These are phyloP conservation scores for Clepsis dumicolana DNA, from an alignment of 2,888 invertebrate genomes.

Conservation along the genomic window DNA sequence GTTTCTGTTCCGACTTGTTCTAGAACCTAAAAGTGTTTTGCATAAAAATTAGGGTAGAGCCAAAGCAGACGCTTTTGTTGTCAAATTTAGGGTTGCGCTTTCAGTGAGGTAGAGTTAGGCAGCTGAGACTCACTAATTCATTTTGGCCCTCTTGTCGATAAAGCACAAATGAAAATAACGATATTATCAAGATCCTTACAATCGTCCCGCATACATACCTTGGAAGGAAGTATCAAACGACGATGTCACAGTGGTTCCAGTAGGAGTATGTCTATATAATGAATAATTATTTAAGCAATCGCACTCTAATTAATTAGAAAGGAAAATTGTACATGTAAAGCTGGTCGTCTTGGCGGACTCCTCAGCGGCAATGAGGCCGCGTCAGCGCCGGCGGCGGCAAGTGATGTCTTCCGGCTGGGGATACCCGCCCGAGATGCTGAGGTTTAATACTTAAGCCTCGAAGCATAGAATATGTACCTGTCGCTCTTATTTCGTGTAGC, in stretches of 20 bases:
- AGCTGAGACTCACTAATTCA: too few species aligned
- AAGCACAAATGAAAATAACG: too few species aligned
- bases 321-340: not conserved
- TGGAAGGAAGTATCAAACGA: not conserved
- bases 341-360: not conserved
- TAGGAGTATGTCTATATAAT: not conserved
- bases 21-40: too few species aligned
- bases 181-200: too few species aligned
- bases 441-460: not conserved
- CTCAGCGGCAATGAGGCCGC: constrained; percentile 31
- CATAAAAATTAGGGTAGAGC: too few species aligned
- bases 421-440: constrained; percentile 11
- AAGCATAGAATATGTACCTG: too few species aligned
- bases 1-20: too few species aligned
- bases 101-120: too few species aligned
- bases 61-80: too few species aligned
- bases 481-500: too few species aligned
- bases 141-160: too few species aligned
- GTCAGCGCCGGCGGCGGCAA: constrained; percentile 34
- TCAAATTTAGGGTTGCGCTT: too few species aligned
- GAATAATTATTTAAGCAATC: not conserved
- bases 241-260: not conserved
- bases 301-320: not conserved
- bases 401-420: constrained; percentile 34
- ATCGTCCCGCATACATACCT: not conserved